Base-by-base conservation (phyloP, 1,140 invertebrate species). In the Apis laboriosa region DNA sequence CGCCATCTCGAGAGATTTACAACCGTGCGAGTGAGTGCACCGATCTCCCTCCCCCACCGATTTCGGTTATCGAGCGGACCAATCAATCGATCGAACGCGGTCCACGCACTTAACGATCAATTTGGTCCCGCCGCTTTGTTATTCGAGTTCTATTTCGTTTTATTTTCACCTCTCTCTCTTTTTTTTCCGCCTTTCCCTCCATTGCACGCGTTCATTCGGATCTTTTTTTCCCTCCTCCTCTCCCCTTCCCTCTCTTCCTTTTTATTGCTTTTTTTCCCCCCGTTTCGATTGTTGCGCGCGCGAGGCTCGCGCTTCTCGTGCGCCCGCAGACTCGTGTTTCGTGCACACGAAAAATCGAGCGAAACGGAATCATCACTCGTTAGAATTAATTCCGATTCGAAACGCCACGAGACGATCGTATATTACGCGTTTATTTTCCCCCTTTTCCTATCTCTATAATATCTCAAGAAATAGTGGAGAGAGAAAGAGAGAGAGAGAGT, bases 51-150 rank as follows among this genome's bases (percentile, higher is more conserved):
- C 9, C 2, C 0, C 24, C 34, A 49, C 0, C 24, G 19, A 9
- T 77, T 51, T 34, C 58, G 56, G 43, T 13, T 21, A 34, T 77
- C 28, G 13, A 55, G 21, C 9, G 13, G 17, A 12, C 71, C 53
- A 51, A 67, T 76, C 63, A 51, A 34, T 63, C 56, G 55, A 11
- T 43, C 4, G 5, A 12, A 1, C 34, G 53, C 55, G 28, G 43
- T 64, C 60, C 70, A 49, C 61, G 71, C 53, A 49, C 11, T 75
- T 17, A 63, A 74, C 71, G 71, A 64, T 74, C 78, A 80, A 80
- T 80, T 80, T 80, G 11, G 51, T 28, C 58, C 43, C 19, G 58
- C 17, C 28, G 71, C 34, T 66, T 64, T 63, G 61, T n/a, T 56
- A n/a, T 34, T 80, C 21, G 21, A 74, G 58, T 49, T 7, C 43